Base-by-base conservation (phyloP, 2,888 invertebrate species). In the Perizoma affinitatum region DNA sequence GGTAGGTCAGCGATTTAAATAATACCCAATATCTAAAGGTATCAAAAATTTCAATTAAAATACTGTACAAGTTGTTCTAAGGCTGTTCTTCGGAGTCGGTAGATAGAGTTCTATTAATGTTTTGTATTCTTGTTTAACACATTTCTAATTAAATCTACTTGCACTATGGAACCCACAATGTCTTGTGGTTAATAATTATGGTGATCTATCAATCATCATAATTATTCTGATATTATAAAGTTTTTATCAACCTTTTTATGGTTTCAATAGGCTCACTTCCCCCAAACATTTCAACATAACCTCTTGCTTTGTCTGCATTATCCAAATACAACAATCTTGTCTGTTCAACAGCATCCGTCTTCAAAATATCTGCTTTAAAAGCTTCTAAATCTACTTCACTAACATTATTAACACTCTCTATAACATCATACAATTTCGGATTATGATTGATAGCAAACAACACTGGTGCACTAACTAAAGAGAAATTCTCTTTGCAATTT, bases 381-480 rank as follows among this genome's bases (percentile, higher is more conserved):
- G 88, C 86, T 7, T 93, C 93, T 76, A 94, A 94, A 80, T 96
- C 93, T 43, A 96, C 87, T 64, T 95, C 92, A 11, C 93, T 87
- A 9, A 95, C 88, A 72, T 92, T 94, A 62, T 90, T 82, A 50
- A 94, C 93, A 71, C 93, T 93, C 70, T 94, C 93, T 73, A 92
- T 73, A 6, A 70, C 57, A 10, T 86, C 82, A 72, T 96, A 96
- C 65, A 97, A 84, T 5, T 93, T 86, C 4, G 95, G 95, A 76
- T 96, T 95, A 60, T 95, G 92, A 77, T 96, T 95, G 45, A 97
- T 86, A 59, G 97, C 96, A 68, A 97, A 97, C 73, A 97, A 93
- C 4, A 97, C 95, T 0, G 98, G 98, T 4, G 97, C 97, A 75
- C 96, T 96, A 2, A 96, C 95, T 71, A 97, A 84, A 61, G 95